Evolutionary conservation across 2,113 vertebrate species (phyloP), one percentile per base, ranked within the genome.

Genomic region (Lophura nycthemera): DNA sequence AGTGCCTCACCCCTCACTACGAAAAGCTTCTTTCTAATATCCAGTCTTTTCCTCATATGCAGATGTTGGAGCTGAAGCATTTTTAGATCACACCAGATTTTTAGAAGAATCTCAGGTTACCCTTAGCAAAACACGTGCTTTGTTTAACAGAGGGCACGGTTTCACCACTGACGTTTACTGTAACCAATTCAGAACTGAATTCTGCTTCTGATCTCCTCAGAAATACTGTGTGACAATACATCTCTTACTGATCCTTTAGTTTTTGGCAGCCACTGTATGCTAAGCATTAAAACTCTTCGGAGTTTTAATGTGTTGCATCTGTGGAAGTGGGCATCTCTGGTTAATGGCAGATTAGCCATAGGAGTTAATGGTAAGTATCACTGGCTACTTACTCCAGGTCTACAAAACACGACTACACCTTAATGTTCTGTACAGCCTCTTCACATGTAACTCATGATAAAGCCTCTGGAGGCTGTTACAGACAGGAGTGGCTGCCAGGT

Each of bases 281-380:
- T 50, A 25, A 50, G 48, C 48, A 25, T 72, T 47, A 50, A 19
- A 13, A 29, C 10, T 36, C 2, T 32, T 59, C 7, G 21, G 32
- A 52, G 42, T 56, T 32, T 59, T 63, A 32, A 14, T 32, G 21
- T 0, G 1, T 20, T 42, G 11, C 10, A 24, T 32, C 13, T 54
- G 20, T 54, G 24, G 76, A 47, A 77, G n/a, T 0, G 1, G 34
- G 8, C 8, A 56, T 2, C 1, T 21, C 25, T 79, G 25, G 38
- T 18, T 78, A 34, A 60, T 3, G 18, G 14, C 27, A 10, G 5
- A 45, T 75, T 30, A 66, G 64, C 22, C 60, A 63, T n/a, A 54
- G 9, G 32, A n/a, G 32, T 57, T 73, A 59, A 71, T 60, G 70
- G 45, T 16, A 66, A 74, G 61, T 54, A 4, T 19, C 34, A 29